Evolutionary conservation across 2,113 vertebrate genomes (phyloP).

Genomic region (Cephalopholis sonnerati): DNA sequence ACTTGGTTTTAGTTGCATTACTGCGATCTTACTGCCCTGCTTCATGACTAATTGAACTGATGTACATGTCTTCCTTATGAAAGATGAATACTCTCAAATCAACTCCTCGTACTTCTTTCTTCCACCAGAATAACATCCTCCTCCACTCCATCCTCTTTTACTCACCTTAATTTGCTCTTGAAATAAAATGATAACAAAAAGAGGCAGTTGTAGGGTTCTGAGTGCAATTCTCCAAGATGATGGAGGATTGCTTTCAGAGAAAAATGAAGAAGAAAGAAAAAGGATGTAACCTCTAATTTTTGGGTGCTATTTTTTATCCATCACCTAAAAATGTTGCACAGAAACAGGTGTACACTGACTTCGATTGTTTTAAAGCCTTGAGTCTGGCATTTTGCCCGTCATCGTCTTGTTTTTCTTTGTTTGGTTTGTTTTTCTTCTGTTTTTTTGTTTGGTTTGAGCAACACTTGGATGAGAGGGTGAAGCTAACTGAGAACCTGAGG

Average conservation of each 20-base stretch:
- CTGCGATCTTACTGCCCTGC: neutral
- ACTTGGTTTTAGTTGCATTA: neutral
- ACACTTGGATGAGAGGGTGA: too few species aligned
- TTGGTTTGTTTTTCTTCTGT: too few species aligned
- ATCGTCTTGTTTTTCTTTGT: too few species aligned
- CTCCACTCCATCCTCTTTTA: rapidly evolving
- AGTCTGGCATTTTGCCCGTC: too few species aligned
- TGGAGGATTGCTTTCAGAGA: neutral
- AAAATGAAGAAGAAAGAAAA: neutral
- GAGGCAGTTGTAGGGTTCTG: neutral
- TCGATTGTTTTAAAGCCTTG: neutral
- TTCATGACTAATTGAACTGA: neutral
- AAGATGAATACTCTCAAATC: neutral
- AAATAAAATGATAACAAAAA: neutral
- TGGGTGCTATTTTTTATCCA: neutral
- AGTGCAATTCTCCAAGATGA: neutral
- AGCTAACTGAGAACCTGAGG: too few species aligned
- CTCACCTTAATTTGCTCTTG: neutral
- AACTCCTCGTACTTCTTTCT: neutral
- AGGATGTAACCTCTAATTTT: neutral
- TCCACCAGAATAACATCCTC: neutral
- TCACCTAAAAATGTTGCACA: neutral
- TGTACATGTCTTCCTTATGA: neutral
- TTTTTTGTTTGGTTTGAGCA: too few species aligned
- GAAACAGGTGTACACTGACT: neutral